These are phyloP conservation scores for Peromyscus maniculatus DNA, from an alignment of 2,113 vertebrate species.

Conservation along the genomic window DNA sequence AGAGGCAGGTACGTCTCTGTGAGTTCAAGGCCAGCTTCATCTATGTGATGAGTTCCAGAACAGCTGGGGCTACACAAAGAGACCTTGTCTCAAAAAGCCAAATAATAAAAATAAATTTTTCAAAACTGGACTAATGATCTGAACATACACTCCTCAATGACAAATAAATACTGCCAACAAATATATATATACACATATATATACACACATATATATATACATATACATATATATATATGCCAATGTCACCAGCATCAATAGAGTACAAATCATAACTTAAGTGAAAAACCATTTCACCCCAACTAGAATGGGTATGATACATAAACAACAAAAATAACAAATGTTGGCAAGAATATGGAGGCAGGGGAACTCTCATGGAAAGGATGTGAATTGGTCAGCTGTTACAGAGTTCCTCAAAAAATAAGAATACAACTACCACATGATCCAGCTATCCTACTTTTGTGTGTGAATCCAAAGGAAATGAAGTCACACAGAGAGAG, in stretches of 20 bases:
- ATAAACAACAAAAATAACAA: not conserved
- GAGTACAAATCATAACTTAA: not conserved
- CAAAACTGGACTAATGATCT: not conserved
- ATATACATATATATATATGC: not conserved
- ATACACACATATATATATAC: not conserved
- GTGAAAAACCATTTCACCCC: not conserved
- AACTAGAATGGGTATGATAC: not conserved
- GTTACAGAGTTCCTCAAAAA: not conserved
- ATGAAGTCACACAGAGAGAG: not conserved
- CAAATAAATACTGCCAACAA: not conserved
- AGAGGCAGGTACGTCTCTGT: not conserved
- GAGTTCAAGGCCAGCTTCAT: not conserved
- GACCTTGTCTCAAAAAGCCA: not conserved
- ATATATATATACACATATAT: not conserved
- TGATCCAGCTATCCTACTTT: not conserved
- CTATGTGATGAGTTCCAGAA: not conserved
- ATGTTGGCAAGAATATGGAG: not conserved
- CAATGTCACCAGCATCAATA: not conserved
- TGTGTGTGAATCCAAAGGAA: not conserved
- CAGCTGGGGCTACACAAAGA: not conserved
- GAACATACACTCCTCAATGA: not conserved
- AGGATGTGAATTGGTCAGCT: not conserved
- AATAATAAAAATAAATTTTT: not conserved
- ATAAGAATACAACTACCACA: not conserved
- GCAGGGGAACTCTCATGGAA: not conserved